Conservation (phyloP, 2,888 invertebrate genomes). For the Cheilosia scutellata region DNA sequence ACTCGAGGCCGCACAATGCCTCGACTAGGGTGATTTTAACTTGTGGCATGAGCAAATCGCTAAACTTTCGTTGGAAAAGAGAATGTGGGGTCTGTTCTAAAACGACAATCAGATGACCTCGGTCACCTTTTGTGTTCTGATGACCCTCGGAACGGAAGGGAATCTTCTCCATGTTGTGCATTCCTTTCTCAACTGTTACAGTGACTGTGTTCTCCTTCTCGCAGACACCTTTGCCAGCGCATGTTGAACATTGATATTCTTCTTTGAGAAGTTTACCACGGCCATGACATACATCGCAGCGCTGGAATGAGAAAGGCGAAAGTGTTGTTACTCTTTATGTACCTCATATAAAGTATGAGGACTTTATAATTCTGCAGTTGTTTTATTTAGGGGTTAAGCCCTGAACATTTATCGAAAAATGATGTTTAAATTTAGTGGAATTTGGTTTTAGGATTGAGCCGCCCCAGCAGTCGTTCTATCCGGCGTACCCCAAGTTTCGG, state of each 20-base stretch:
- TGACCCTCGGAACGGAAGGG: constrained; percentile 95
- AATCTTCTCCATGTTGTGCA: constrained; percentile 94
- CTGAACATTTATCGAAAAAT: too few species aligned
- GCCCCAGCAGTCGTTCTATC: too few species aligned
- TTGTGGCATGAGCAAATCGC: constrained; percentile 89
- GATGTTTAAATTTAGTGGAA: too few species aligned
- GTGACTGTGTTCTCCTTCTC: constrained; percentile 93
- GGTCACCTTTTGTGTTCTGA: constrained; percentile 93
- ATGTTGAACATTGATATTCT: constrained; percentile 92
- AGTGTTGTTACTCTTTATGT: not conserved
- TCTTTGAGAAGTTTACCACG: constrained; percentile 91
- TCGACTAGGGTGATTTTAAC: constrained; percentile 92
- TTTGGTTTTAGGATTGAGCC: too few species aligned
- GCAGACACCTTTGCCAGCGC: constrained; percentile 93
- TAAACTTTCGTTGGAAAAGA: constrained; percentile 90
- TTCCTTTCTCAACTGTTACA: constrained; percentile 95
- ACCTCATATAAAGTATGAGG: too few species aligned
- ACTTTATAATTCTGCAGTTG: too few species aligned
- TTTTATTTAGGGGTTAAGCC: too few species aligned
- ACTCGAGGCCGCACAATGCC: constrained; percentile 95
- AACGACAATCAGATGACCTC: constrained; percentile 95
- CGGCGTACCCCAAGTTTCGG: too few species aligned
- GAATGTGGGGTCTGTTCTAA: constrained; percentile 92
- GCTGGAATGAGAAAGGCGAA: constrained; percentile 74
- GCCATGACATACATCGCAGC: constrained; percentile 87